Conservation (phyloP, 2,113 vertebrate genomes). For the Prionailurus bengalensis region DNA sequence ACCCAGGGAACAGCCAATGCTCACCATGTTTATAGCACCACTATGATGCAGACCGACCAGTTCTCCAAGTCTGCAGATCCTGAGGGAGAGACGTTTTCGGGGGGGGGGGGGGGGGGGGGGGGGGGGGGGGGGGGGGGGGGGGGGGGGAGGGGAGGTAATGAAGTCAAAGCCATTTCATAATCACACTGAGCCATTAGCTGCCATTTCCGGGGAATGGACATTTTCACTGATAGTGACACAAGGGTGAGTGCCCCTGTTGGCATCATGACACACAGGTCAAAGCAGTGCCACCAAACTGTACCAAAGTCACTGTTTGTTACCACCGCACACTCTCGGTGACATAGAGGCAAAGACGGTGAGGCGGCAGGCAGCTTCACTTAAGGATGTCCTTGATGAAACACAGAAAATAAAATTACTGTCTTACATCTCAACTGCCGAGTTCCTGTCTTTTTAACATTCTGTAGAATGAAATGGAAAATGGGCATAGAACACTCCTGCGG, state of each 20-base stretch:
- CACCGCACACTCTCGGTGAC: not conserved
- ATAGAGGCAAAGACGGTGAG: not conserved
- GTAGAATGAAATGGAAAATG: not conserved
- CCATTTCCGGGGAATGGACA: not conserved
- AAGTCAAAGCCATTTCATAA: not conserved
- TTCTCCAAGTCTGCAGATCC: not conserved
- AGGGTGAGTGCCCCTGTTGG: not conserved
- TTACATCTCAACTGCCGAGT: not conserved
- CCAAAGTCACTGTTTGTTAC: not conserved
- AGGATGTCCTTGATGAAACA: not conserved
- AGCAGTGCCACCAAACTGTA: not conserved
- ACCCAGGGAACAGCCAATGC: not conserved
- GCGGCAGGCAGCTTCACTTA: not conserved
- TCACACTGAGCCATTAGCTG: not conserved
- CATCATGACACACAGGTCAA: too few species aligned
- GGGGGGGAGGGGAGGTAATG: too few species aligned
- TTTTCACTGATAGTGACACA: not conserved
- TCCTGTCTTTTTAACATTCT: not conserved
- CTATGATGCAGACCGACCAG: not conserved
- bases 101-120: too few species aligned
- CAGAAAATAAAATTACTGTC: not conserved
- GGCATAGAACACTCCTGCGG: rapidly evolving
- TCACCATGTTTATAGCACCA: not conserved
- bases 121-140: too few species aligned
- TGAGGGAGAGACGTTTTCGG: not conserved